Base-by-base conservation (phyloP, 2,888 invertebrate species). In the Leistus spinibarbis region DNA sequence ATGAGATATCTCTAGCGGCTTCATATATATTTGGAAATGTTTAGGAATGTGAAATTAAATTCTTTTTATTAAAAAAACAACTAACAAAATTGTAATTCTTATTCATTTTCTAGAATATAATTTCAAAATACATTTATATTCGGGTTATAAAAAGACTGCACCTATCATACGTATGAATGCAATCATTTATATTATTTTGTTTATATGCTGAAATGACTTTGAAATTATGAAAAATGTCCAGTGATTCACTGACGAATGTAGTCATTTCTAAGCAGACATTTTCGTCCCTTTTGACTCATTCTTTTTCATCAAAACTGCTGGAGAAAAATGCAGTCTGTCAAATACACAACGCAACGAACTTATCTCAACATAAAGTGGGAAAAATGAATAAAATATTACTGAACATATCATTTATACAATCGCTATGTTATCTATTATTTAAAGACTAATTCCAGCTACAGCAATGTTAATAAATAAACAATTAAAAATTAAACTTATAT, bases 261-360 rank as follows among this genome's bases (percentile, higher is more conserved):
- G 79, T 80, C 80, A 80, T 81, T 79, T 79, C 77, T 78, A 77
- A 78, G 78, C 79, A 80, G 81, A 80, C 80, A 80, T 79, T 79
- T 79, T 76, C 78, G 78, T 80, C 80, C 80, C 79, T 79, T 77
- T 76, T 79, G 64, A 78, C 79, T 79, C 80, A 80, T 81, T 78
- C 79, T 77, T 81, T 80, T 81, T 80, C 81, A 80, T 81, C 62
- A 71, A 71, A 71, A 64, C 24, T 71, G 53, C 64, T 56, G 22
- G n/a, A 71, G 71, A 71, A 64, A 71, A 71, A 71, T 71, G 10
- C 23, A 53, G 17, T 19, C 54, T n/a, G 64, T 65, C 71, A 27
- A 40, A 64, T 27, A 64, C 16, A 17, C 54, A 71, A 64, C 64
- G 63, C 53, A 22, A 54, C 16, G 54, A 54, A 71, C 71, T 64